Evolutionary conservation across 2,888 invertebrate species (phyloP), one percentile per base, ranked within the genome.

Genomic region (Gisinianus flammeolus): DNA sequence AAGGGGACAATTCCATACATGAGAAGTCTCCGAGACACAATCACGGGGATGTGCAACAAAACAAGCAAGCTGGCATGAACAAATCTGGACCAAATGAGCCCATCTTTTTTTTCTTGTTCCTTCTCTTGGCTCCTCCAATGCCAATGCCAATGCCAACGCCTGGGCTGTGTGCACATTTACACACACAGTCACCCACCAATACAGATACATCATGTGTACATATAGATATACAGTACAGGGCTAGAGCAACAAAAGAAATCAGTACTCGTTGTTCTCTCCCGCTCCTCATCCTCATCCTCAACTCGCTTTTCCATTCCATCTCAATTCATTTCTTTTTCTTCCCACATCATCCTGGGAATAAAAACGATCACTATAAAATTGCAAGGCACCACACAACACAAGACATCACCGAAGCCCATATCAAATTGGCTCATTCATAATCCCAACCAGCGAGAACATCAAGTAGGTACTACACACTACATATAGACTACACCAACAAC

Each of bases 341-440:
- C 67, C 79, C 79, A 79, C 79, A 79, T 79, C 79, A 76, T 79
- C 77, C 74, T 56, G 79, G 79, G 79, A 79, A 79, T 79, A 79
- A 79, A 79, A 79, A 79, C 72, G 76, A 79, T 79, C 79, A 77
- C 73, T 72, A 79, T 73, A 77, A 79, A 79, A 79, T 79, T 78
- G 69, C 70, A 69, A 31, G 24, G 26, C 68, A 58, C 69, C 58
- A 72, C 72, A 62, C 54, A 22, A 31, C 30, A 54, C 64, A 64
- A 67, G 24, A 64, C 71, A 30, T 44, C 26, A 76, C 35, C 35
- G 70, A 70, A 79, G 24, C 77, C 74, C 79, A 77, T 76, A 54
- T 78, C 74, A 80, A 80, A 80, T 73, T 76, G 79, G 69, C 77
- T 79, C 79, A 79, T 80, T 80, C 80, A 80, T 80, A 80, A 78